Base-by-base conservation (phyloP, 2,797 vertebrate species). In the Pitangus sulphuratus region DNA sequence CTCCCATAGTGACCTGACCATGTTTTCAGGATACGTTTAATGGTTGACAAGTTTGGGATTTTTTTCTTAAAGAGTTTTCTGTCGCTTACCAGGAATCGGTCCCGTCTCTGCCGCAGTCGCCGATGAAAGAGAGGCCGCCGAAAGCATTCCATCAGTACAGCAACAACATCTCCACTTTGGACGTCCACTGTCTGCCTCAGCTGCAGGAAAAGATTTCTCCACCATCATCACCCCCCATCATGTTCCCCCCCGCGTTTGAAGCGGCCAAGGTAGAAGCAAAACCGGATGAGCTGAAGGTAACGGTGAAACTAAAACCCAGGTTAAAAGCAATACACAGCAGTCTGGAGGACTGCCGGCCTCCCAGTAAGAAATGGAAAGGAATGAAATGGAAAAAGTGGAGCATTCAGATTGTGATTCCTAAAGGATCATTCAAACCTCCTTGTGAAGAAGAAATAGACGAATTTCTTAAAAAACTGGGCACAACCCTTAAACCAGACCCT, bases 331-430 rank as follows among this genome's bases (percentile, higher is more conserved):
- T 99, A 42, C 98, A 97, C 17, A 97, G 98, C 2, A 98, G 98
- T 2, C 97, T 98, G 7, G 99, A 98, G 4, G 99, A 99, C 10
- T 98, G 98, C 15, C 98, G 99, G 97, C 99, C 99, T 47, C 97
- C 98, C 15, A 98, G 97, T 45, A 99, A 99, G 95, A 98, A 98
- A 86, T 99, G 99, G 98, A 99, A 99, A 93, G 99, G 99, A 22
- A 98, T 99, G 92, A 99, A 98, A 56, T 99, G 99, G 99, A 99
- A 98, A 94, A 99, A 99, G 95, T 99, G 99, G 99, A 99, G 98
- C n/a, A 96, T 99, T 71, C 99, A 99, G 92, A 98, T 99, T 25
- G 97, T 99, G 68, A 97, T 99, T 58, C 99, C 99, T n/a, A 98
- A 98, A 97, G 98, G 98, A 64, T 98, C 98, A 4, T 99, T 98